Base-by-base conservation (phyloP, 2,888 invertebrate species). In the Podabrus alpinus region DNA sequence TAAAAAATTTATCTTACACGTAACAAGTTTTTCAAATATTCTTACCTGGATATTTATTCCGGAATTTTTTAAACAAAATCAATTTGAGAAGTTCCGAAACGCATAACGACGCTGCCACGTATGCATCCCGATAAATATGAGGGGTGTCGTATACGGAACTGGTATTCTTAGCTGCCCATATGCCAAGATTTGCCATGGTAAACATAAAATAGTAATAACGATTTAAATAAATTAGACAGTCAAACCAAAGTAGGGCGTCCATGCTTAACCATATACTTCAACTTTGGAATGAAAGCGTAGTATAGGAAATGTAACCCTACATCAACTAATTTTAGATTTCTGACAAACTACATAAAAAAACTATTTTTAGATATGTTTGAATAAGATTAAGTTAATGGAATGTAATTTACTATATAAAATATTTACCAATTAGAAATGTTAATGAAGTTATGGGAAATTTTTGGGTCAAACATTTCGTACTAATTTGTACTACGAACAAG, bases 181-280 rank as follows among this genome's bases (percentile, higher is more conserved):
- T 77, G 1, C 24, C 62, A 15, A 77, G 68, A 25, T 74, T 74
- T 13, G 67, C 15, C 10, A 71, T 19, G 3, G 69, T 73, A 59
- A 74, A 77, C 61, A 74, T 69, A n/a, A 73, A 73, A n/a, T 69
- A 69, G 66, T 71, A 77, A 29, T 77, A 77, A 9, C 68, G n/a
- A 59, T 77, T 77, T 59, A 77, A 66, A 15, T 77, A 74, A 13
- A 77, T 24, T 9, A 77, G 59, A 11, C 73, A 73, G 3, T 77
- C 76, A 24, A 77, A 74, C 9, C 16, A 67, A n/a, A 77, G 69
- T 16, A 68, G 64, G 11, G 76, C 71, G 19, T 77, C 74, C 76
- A 77, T 77, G 45, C 45, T 45, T 45, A 45, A 45, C 45, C 45
- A n/a, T 45, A n/a, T 45, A 45, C 45, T 45, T 45, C 45, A 45